Evolutionary conservation across 1,140 invertebrate genomes (phyloP), one percentile per base, ranked within the genome.

Genomic region (Drosophila nannoptera): DNA sequence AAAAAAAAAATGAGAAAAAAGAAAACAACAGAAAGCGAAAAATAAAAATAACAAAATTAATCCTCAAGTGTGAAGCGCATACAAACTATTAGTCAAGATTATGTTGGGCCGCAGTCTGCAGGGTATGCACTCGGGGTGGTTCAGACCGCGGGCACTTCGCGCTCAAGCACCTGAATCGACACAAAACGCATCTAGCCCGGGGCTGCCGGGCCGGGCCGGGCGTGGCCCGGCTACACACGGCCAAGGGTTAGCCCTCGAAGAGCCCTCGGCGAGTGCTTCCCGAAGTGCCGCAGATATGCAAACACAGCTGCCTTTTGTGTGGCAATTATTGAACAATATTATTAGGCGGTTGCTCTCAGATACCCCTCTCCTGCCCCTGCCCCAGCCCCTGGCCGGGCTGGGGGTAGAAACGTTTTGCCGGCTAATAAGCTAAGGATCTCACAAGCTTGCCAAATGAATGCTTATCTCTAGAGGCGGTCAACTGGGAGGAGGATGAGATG

Each of bases 81-180:
- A 86, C 82, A 81, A 75, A 86, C 82, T 86, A 86, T 86, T 86
- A 86, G 81, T 87, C 77, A 86, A 75, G 81, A 86, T 86, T 86
- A 86, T 63, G 58, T 64, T 54, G 54, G 64, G 64, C 53, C 40
- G 11, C 43, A 68, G 58, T 61, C 45, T n/a, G 14, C 50, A 45
- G 45, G 38, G 29, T 52, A 62, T 52, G 36, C 9, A 36, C 45
- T 52, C 35, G 56, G 59, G 73, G 69, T 75, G 59, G 49, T 75
- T 73, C 40, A 1, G 43, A 29, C 46, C 35, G 33, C 36, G 31
- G 38, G 9, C 73, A 75, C 64, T 75, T 73, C 55, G 63, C 40
- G 5, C 43, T 54, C 46, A 73, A 75, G 73, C 73, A 75, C 73
- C 73, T 75, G 73, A 75, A 75, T 68, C 69, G 64, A 59, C 54